These are phyloP conservation scores for Brachionus rotundiformis DNA, from an alignment of 1,140 invertebrate genomes.

Conservation along the genomic window DNA sequence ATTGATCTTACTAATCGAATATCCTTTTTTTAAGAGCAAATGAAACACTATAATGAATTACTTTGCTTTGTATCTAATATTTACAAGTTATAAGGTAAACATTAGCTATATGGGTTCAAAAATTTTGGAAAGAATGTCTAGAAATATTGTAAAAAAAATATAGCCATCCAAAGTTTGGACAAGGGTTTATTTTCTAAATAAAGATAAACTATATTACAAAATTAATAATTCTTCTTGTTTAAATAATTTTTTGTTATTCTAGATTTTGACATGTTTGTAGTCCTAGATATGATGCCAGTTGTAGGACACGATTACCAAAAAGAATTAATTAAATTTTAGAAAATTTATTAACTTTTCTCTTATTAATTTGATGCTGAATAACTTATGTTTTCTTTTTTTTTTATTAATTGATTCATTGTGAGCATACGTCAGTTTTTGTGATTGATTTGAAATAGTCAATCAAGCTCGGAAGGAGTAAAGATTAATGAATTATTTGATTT, in stretches of 20 bases:
- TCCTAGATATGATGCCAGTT: background rate
- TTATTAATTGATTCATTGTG: constrained; percentile 38
- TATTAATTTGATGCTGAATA: background rate
- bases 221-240: background rate
- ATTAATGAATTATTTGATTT: constrained; percentile 28
- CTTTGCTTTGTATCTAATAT: constrained; percentile 9
- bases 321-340: constrained; percentile 38
- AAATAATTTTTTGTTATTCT: constrained; percentile 5
- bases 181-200: too few species aligned
- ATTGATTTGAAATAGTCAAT: constrained; percentile 46
- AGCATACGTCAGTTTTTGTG: constrained; percentile 23
- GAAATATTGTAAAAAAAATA: background rate
- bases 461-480: background rate
- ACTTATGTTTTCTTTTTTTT: constrained; percentile 29
- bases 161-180: too few species aligned
- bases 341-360: background rate
- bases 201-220: too few species aligned
- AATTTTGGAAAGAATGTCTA: background rate
- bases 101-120: background rate
- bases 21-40: background rate
- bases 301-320: constrained; percentile 12
- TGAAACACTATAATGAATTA: background rate
- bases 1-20: background rate
- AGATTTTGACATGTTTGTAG: constrained; percentile 20
- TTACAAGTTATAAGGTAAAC: constrained; percentile 6